phyloP scores from a whole-genome alignment of 2,888 invertebrate genomes.

The Eugnorisma glareosa region DNA sequence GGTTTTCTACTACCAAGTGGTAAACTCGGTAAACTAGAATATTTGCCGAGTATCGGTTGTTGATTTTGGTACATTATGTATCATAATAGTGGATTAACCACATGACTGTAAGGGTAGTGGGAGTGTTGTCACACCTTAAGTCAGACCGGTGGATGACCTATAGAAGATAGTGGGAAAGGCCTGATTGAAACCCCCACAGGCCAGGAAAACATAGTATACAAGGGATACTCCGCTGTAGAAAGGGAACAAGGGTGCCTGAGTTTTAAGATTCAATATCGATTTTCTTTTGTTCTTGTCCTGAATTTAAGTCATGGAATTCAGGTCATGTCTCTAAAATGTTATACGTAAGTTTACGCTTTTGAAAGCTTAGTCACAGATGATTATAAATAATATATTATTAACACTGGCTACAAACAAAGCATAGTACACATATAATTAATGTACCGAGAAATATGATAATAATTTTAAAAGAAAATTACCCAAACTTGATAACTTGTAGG shows the following conservation, averaged over 20 bases:
- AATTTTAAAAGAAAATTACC: conserved; percentile 11
- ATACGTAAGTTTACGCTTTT: background rate
- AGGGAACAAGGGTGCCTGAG: background rate
- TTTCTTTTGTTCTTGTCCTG: background rate
- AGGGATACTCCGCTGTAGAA: too few species aligned
- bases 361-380: background rate
- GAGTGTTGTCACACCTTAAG: background rate
- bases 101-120: background rate
- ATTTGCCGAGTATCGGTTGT: background rate
- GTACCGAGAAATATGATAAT: conserved; percentile 4
- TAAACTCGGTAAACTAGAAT: too few species aligned
- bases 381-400: background rate
- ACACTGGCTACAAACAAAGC: conserved; percentile 3
- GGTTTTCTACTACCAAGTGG: too few species aligned
- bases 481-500: conserved; percentile 16
- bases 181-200: background rate
- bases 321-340: background rate
- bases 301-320: background rate
- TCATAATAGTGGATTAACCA: background rate
- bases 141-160: background rate
- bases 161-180: background rate
- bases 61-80: background rate
- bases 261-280: background rate
- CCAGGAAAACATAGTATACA: background rate
- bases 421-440: background rate